Evolutionary conservation across 2,797 vertebrate genomes (phyloP), one percentile per base, ranked within the genome.

Genomic region (Taenioides sp.): DNA sequence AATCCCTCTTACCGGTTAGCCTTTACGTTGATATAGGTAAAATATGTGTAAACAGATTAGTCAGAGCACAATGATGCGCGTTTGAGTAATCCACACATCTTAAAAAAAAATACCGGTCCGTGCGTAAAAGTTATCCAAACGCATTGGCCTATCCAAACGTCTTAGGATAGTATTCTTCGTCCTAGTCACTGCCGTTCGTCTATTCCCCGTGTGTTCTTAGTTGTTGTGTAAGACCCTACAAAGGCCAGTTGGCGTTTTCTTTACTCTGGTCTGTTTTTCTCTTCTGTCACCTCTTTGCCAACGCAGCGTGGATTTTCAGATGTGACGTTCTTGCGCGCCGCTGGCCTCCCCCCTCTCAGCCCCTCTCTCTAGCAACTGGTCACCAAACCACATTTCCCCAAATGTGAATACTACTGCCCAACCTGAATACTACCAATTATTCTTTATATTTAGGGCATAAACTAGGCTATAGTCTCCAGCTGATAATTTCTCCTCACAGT

Each of bases 291-390:
- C 37, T 57, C 7, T 74, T 83, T 80, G 77, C 70, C 75, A 76
- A 57, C 69, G 72, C 31, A 79, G 37, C 28, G 43, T 47, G 49
- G 63, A 79, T 76, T 77, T 70, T 16, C 68, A 71, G 49, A 50
- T 58, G 50, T 82, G 79, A 86, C 83, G 82, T 31, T 65, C 28
- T 40, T 79, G 47, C 55, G 58, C 20, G 17, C 68, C 81, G 80
- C 27, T 67, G 64, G 25, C 59, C 1, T 0, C 7, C 60, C 2
- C 62, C 16, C 17, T n/a, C 17, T n/a, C 60, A 18, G 31, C 20
- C 69, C 18, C 34, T 68, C 20, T 68, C 20, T 70, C 20, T 65
- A 55, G 18, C 69, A 75, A 72, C 70, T 63, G 62, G 59, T 52
- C 73, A 77, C 55, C n/a, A 72, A 20, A 72, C 80, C 69, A 74